A percentile compares a stretch with the other conserved stretches of the same genome.
phyloP scores from a whole-genome alignment of 2,113 vertebrate species.

The Siphamia tubifer region DNA sequence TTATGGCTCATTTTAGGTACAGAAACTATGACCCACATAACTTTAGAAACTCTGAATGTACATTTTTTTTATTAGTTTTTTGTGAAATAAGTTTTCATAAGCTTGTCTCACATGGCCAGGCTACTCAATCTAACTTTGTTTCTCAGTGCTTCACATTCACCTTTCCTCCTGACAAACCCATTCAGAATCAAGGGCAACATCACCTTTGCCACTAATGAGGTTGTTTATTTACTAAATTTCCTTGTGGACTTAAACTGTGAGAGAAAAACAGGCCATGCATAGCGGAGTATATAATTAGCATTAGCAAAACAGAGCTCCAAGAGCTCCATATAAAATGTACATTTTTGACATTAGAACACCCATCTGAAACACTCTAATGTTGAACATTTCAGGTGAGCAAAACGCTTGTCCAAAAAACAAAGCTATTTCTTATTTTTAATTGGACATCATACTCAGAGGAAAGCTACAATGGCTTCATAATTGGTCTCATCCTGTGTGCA shows the following conservation, averaged over 20 bases:
- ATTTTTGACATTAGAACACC: conserved; percentile 11
- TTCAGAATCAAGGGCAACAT: conserved; percentile 65
- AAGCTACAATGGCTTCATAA: neutral
- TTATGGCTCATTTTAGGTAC: too few relatives aligned
- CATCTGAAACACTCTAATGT: conserved; percentile 15
- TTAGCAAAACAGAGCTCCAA: conserved; percentile 36
- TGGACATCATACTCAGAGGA: neutral
- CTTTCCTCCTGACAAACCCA: conserved; percentile 50
- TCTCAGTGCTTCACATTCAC: conserved; percentile 40
- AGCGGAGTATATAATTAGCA: conserved; percentile 58
- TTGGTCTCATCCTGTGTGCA: neutral
- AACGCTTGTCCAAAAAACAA: neutral
- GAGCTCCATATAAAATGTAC: conserved; percentile 28
- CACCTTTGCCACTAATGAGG: conserved; percentile 73
- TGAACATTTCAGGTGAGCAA: conserved; percentile 20
- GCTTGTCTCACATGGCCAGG: conserved; percentile 11
- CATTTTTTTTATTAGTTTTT: too few relatives aligned
- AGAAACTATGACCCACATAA: too few relatives aligned
- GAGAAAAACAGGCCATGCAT: conserved; percentile 59
- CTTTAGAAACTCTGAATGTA: too few relatives aligned
- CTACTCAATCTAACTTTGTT: conserved; percentile 41
- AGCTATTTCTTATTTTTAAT: neutral
- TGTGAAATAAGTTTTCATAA: conserved; percentile 21
- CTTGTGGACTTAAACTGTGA: conserved; percentile 49
- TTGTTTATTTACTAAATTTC: conserved; percentile 71